Base-by-base conservation (phyloP, 2,888 invertebrate species). In the Tetranychus piercei region DNA sequence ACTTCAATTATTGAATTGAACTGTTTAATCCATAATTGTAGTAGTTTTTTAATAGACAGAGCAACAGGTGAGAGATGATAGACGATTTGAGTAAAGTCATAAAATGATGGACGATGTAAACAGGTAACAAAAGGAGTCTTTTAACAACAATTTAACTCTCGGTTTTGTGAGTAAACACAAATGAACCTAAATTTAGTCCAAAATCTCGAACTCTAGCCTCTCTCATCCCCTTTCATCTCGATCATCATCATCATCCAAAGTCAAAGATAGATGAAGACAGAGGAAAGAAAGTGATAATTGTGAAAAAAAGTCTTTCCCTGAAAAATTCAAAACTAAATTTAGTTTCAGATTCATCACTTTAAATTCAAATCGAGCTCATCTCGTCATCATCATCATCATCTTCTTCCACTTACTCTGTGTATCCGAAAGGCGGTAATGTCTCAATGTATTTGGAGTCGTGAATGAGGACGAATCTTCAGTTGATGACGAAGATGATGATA, bases 341-440 rank as follows among this genome's bases (percentile, higher is more conserved):
- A 22, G n/a, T 23, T 20, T 34, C 69, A 9, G 23, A 69, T 20
- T 69, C 69, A 69, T 23, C 67, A n/a, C 20, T 22, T 22, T 23
- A 67, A 67, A 67, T 23, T 22, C 67, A 73, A 64, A 73, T 66
- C 23, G 55, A 44, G 55, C 43, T 66, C 44, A 44, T 44, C 65
- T 69, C 69, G n/a, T 69, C 34, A 20, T 23, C 22, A 11, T 23
- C n/a, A 23, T 69, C 69, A 15, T 69, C 67, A 22, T 22, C 67
- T 22, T 67, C 69, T 23, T n/a, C n/a, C 69, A 11, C 69, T 69
- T n/a, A 15, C 69, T 69, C 69, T 69, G 15, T 23, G 15, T 69
- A 18, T 69, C 34, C 9, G n/a, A 23, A 20, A 9, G 22, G n/a
- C n/a, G 9, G 69, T 69, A 18, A 69, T 69, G 55, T 55, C 55